phyloP scores from a whole-genome alignment of 2,797 vertebrate genomes.

The Mus minutoides region DNA sequence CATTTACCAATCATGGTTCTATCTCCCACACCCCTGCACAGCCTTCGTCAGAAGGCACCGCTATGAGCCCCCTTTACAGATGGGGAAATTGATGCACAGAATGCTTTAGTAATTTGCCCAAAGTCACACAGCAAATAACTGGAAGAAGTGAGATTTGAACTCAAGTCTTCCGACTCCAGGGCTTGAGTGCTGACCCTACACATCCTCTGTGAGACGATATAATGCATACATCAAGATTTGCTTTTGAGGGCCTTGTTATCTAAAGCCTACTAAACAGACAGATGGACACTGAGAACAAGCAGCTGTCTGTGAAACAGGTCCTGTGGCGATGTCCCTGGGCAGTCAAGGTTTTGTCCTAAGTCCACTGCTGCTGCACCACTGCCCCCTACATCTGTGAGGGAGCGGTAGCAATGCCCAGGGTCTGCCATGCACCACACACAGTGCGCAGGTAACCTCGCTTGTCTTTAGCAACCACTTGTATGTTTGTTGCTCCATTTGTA shows the following conservation, averaged over 20 bases:
- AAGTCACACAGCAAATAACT: neutral
- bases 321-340: neutral
- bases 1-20: neutral
- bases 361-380: neutral
- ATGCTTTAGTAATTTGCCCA: neutral
- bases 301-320: neutral
- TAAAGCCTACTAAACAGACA: neutral
- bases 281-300: neutral
- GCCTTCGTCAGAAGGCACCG: neutral
- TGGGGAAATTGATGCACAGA: neutral
- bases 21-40: too few species aligned
- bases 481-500: neutral
- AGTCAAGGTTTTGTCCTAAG: neutral
- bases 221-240: neutral
- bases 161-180: neutral
- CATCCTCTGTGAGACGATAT: fast-evolving
- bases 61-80: neutral
- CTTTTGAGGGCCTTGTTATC: neutral
- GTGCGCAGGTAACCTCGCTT: fast-evolving
- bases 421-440: too few species aligned
- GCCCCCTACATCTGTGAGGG: neutral
- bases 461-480: neutral
- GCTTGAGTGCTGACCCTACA: neutral
- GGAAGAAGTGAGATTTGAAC: neutral
- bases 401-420: fast-evolving